Conservation (phyloP, 1,140 invertebrate species). For the Gerris buenoi region DNA sequence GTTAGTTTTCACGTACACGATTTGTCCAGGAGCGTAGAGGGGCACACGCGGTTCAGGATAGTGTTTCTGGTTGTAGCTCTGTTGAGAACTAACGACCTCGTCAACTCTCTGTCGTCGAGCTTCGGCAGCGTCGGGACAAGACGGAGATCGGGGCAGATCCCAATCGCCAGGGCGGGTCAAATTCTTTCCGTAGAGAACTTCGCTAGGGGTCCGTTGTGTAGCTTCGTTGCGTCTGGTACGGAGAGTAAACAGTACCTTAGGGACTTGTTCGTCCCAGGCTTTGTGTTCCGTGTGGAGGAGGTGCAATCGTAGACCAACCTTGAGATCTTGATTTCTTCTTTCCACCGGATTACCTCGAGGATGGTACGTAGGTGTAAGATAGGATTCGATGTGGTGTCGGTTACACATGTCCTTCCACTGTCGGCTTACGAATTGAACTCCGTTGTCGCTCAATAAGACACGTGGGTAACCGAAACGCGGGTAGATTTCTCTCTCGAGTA, state of each 20-base stretch:
- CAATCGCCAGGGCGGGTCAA: not conserved
- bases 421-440: not conserved
- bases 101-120: not conserved
- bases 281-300: not conserved
- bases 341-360: not conserved
- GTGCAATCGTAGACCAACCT: not conserved
- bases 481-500: not conserved
- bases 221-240: not conserved
- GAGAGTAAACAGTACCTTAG: not conserved
- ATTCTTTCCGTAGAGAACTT: not conserved
- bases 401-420: not conserved
- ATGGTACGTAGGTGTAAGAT: not conserved
- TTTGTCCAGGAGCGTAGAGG: too few species aligned
- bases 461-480: not conserved
- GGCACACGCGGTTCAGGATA: not conserved
- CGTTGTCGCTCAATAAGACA: not conserved
- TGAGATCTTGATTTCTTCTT: not conserved
- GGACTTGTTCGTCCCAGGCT: not conserved
- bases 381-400: not conserved
- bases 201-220: not conserved
- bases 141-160: not conserved
- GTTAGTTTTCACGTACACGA: too few species aligned
- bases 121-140: not conserved
- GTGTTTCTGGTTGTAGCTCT: not conserved
- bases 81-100: not conserved